A percentile compares a stretch with the other conserved stretches of the same genome.
phyloP scores from a whole-genome alignment of 2,113 vertebrate species.

The Leptosomus discolor region DNA sequence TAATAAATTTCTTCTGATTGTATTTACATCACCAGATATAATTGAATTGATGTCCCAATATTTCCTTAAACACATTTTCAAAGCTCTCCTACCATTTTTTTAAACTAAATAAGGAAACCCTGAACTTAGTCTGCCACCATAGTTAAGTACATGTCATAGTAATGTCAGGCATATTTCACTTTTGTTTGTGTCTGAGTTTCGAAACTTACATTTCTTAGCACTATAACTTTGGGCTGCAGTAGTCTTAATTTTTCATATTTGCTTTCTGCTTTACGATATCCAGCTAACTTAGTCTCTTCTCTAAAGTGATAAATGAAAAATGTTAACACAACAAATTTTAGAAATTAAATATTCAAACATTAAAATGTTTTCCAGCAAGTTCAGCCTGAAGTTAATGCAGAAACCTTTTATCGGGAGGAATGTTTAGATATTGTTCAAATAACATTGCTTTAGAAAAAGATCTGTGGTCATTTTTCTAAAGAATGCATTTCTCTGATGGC shows the following conservation, averaged over 20 bases:
- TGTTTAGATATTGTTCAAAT: not conserved
- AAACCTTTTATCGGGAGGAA: not conserved
- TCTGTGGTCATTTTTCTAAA: fast-evolving
- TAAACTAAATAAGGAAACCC: not conserved
- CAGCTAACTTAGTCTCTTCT: not conserved
- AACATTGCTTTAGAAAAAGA: not conserved
- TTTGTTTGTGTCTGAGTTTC: not conserved
- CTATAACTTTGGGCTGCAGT: not conserved
- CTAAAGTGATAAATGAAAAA: not conserved
- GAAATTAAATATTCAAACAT: not conserved
- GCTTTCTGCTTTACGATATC: not conserved
- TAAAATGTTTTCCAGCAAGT: not conserved
- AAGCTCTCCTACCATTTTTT: not conserved
- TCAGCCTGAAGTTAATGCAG: not conserved
- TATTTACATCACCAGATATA: not conserved
- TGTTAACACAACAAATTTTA: not conserved
- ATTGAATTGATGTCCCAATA: not conserved
- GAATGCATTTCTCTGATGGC: not conserved
- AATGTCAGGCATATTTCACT: not conserved
- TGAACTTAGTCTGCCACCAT: not conserved
- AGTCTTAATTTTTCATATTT: not conserved
- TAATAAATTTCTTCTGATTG: not conserved
- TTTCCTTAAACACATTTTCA: not conserved
- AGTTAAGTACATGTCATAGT: not conserved
- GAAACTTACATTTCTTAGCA: not conserved